phyloP scores from a whole-genome alignment of 2,888 invertebrate species.

The Meteorus cinctellus region DNA sequence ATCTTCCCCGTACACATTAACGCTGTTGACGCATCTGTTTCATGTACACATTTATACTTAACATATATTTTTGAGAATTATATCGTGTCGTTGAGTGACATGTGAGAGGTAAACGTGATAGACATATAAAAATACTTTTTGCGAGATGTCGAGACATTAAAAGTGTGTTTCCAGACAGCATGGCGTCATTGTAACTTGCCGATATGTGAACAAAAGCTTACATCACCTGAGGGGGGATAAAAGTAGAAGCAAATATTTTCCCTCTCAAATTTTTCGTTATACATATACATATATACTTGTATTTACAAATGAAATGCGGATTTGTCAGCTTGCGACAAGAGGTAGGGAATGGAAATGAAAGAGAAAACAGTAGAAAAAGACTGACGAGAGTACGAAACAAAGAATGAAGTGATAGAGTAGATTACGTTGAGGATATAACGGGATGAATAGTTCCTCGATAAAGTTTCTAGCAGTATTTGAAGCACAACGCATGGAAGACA shows the following conservation, averaged over 20 bases:
- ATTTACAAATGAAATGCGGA: background rate
- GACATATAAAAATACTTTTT: slow-evolving; percentile 1
- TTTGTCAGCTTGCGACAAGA: background rate
- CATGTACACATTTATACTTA: background rate
- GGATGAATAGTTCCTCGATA: background rate
- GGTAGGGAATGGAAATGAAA: background rate
- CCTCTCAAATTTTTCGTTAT: background rate
- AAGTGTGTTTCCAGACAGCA: background rate
- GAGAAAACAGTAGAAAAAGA: background rate
- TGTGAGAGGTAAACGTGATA: slow-evolving; percentile 7
- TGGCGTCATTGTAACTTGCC: background rate
- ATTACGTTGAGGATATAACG: background rate
- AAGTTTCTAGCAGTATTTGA: background rate
- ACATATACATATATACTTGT: background rate
- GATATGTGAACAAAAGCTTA: background rate
- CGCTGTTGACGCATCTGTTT: background rate
- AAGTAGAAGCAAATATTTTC: background rate
- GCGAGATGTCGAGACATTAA: background rate
- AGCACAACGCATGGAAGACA: background rate
- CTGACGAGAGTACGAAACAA: background rate
- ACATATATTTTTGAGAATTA: background rate
- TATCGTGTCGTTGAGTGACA: background rate
- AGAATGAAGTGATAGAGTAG: background rate
- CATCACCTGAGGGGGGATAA: background rate
- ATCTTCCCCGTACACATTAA: background rate